These are phyloP conservation scores for Aleiodes alternator DNA, from an alignment of 2,888 invertebrate genomes.

Conservation along the genomic window DNA sequence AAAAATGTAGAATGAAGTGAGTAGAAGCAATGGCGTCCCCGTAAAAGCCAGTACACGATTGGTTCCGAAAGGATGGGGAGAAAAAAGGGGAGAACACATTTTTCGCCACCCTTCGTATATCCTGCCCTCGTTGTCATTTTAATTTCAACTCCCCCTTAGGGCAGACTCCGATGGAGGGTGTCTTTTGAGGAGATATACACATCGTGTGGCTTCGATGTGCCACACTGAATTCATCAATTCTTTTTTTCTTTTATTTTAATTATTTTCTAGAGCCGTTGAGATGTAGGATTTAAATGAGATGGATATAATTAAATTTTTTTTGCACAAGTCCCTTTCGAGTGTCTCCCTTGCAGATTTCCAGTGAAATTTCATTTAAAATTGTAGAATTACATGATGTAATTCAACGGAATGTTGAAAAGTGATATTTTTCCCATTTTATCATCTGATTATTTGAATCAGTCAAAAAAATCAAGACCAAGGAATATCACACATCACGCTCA, in stretches of 20 bases:
- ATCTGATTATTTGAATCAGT: no score
- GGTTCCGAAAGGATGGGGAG: constrained; percentile 59
- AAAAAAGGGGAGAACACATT: constrained; percentile 66
- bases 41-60: constrained; percentile 68
- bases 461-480: not conserved
- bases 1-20: constrained; percentile 47
- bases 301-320: constrained; percentile 63
- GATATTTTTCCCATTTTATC: no score
- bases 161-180: constrained; percentile 55
- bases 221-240: constrained; percentile 10
- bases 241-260: not conserved
- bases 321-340: constrained; percentile 59
- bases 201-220: constrained; percentile 37
- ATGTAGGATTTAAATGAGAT: constrained; percentile 56
- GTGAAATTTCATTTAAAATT: not conserved
- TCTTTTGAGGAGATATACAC: constrained; percentile 24
- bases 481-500: no score
- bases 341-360: no score
- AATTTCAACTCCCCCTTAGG: constrained; percentile 70
- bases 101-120: constrained; percentile 71
- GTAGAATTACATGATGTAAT: no score
- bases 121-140: constrained; percentile 75
- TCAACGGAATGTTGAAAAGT: no score
- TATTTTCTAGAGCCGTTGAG: constrained; percentile 16
- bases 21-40: constrained; percentile 68